Evolutionary conservation across 2,888 invertebrate genomes (phyloP).

Genomic region (Papilio demoleus): DNA sequence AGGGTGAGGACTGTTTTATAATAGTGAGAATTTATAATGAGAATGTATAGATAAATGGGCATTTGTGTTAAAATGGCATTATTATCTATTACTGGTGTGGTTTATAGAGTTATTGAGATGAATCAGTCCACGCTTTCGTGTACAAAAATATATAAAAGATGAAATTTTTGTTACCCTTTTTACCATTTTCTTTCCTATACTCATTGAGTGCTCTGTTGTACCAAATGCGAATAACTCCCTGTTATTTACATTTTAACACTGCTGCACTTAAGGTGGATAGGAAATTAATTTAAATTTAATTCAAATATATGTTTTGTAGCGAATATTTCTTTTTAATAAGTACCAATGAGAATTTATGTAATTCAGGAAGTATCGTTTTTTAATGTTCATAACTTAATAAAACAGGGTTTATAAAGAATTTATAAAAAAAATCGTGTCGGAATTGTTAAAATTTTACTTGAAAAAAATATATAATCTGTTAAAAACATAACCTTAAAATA

Average conservation of each 20-base stretch:
- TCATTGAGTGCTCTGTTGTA: conserved; percentile 75
- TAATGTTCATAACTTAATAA: background rate
- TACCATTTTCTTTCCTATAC: conserved; percentile 63
- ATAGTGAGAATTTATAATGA: conserved; percentile 29
- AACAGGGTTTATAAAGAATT: conserved; percentile 17
- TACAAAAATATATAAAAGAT: conserved; percentile 37
- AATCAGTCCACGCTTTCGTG: conserved; percentile 41
- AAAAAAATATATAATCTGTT: no score
- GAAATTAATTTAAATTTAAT: conserved; percentile 50
- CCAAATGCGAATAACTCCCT: conserved; percentile 80
- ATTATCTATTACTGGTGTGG: conserved; percentile 37
- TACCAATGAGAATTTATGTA: conserved; percentile 22
- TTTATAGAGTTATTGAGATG: conserved; percentile 28
- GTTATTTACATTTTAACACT: conserved; percentile 75
- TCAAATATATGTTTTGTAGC: conserved; percentile 40
- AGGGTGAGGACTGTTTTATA: conserved; percentile 24
- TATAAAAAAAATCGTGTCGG: no score
- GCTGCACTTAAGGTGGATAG: conserved; percentile 81
- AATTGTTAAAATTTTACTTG: no score
- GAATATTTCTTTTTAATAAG: conserved; percentile 26
- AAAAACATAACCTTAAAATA: no score
- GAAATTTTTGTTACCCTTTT: conserved; percentile 45
- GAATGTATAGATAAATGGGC: conserved; percentile 42
- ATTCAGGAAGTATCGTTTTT: background rate
- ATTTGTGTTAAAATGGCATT: conserved; percentile 40